Evolutionary conservation across 2,113 vertebrate genomes (phyloP).

Genomic region (Phaethon lepturus): DNA sequence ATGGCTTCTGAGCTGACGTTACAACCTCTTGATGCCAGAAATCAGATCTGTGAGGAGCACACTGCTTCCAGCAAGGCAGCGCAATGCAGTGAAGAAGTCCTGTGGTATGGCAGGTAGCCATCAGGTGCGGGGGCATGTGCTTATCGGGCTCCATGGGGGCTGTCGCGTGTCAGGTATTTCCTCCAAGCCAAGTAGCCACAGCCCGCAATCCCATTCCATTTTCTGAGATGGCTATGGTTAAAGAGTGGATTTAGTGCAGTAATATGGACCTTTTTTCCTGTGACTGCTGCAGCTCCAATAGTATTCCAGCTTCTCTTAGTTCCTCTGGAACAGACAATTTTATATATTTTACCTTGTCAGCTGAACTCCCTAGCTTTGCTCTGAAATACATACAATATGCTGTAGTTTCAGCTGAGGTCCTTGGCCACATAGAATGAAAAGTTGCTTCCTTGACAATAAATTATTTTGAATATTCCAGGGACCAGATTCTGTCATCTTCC

Average conservation of each 20-base stretch:
- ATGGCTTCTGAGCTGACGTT: background rate
- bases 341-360: background rate
- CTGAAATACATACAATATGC: background rate
- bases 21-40: background rate
- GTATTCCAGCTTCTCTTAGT: background rate
- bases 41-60: background rate
- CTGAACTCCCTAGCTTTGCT: background rate
- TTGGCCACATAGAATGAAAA: accelerated
- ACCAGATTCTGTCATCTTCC: background rate
- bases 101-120: background rate
- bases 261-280: background rate
- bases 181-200: background rate
- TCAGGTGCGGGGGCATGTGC: background rate
- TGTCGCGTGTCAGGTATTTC: background rate
- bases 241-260: background rate
- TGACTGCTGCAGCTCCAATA: background rate
- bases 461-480: background rate
- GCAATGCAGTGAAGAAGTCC: background rate
- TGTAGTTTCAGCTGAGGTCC: background rate
- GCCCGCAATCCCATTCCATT: background rate
- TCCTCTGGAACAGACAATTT: background rate
- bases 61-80: background rate
- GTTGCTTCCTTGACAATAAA: background rate
- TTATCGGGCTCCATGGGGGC: background rate
- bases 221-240: background rate